These are phyloP conservation scores for Laticauda colubrina DNA, from an alignment of 2,113 vertebrate genomes.

Conservation along the genomic window DNA sequence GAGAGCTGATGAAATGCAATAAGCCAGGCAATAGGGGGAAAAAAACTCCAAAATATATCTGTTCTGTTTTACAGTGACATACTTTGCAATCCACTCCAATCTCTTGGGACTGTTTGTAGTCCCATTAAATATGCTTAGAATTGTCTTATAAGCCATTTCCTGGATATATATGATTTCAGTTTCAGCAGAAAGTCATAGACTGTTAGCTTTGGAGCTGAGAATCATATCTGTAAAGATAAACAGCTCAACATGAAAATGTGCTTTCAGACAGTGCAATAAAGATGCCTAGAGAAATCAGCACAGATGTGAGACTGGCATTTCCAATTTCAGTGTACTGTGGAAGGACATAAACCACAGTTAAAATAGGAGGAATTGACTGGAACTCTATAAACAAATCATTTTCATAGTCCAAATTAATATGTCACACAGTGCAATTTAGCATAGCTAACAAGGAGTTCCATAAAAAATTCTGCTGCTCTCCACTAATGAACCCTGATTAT, in stretches of 20 bases:
- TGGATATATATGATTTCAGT: neutral
- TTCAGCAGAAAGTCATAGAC: neutral
- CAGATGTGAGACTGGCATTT: neutral
- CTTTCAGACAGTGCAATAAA: neutral
- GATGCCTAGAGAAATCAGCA: neutral
- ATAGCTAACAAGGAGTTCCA: neutral
- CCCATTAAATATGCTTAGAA: neutral
- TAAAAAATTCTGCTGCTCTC: neutral
- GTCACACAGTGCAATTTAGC: neutral
- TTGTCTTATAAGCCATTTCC: neutral
- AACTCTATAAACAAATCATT: neutral
- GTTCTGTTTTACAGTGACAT: neutral
- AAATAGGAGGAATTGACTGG: neutral
- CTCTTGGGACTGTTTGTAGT: neutral
- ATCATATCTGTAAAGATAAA: neutral
- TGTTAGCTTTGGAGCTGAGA: neutral
- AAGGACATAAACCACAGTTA: neutral
- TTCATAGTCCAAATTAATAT: neutral
- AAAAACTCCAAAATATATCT: accelerated
- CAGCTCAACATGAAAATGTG: accelerated
- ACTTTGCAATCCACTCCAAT: neutral
- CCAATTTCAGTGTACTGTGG: neutral
- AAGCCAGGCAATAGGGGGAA: neutral
- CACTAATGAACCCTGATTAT: neutral
- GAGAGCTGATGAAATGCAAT: neutral